Base-by-base conservation (phyloP, 2,113 vertebrate species). In the Taurulus bubalis region DNA sequence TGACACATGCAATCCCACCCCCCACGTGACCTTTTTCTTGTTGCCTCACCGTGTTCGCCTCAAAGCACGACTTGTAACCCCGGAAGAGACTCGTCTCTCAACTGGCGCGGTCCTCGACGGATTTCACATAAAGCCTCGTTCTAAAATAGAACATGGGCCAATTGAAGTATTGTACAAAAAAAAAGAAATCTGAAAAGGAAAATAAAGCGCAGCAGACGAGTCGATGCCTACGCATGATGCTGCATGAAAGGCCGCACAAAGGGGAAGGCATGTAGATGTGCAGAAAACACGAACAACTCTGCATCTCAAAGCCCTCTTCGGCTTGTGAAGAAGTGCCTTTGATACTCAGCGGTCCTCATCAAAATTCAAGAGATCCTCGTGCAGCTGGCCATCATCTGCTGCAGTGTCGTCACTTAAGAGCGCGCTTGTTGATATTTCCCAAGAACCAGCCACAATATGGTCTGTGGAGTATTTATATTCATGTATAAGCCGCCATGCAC, bases 1-100 rank as follows among this genome's bases (percentile, higher is more conserved):
- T 82, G 71, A 82, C 72, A 80, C 80, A 40, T 83, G 55, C 71
- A 88, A 91, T n/a, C 85, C n/a, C n/a, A n/a, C n/a, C 49, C 68
- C 62, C 64, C 22, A 16, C 32, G 1, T 74, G 80, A 71, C 67
- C 86, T 80, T 68, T 80, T 68, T 79, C 53, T 59, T 42, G 40
- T 76, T 38, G n/a, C n/a, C 9, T 55, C 28, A 38, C 2, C 14
- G 34, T 42, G 11, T 71, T 24, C 66, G 56, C 45, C 64, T 74
- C 34, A 26, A 81, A 73, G 15, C 30, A 26, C 24, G 24, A 58
- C 24, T 28, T 58, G 11, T 14, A 58, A 58, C 12, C 24, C 26
- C n/a, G 14, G 3, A 26, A 58, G 55, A 58, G 1, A 7, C 24
- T 58, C 24, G 14, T 28, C 55, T 58, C 53, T 56, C 53, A 26